These are phyloP conservation scores for Heliothis subflexa DNA, from an alignment of 1,140 invertebrate species.

Conservation along the genomic window DNA sequence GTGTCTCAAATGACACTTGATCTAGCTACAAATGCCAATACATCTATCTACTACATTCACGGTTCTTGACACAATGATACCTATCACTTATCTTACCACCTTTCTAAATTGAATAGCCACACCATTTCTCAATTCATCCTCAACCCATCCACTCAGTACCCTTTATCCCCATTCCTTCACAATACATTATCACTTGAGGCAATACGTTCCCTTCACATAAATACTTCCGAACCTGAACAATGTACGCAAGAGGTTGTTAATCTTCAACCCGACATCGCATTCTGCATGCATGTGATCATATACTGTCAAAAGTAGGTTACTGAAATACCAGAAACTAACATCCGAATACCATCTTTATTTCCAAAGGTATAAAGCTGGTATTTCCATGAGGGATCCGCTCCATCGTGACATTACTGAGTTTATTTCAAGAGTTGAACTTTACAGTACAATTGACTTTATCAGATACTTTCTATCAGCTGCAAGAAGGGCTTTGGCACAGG, in stretches of 20 bases:
- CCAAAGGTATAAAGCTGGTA: background rate
- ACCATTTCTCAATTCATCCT: background rate
- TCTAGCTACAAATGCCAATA: too few relatives aligned
- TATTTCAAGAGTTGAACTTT: slow-evolving; percentile 50
- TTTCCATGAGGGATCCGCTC: slow-evolving; percentile 1
- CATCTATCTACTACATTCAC: too few relatives aligned
- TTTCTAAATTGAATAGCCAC: background rate
- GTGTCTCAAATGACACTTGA: too few relatives aligned
- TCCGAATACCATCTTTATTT: slow-evolving; percentile 16
- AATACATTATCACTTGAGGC: background rate
- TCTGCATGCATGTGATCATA: slow-evolving; percentile 37
- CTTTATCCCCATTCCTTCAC: background rate
- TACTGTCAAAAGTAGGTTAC: slow-evolving; percentile 43
- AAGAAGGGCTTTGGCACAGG: slow-evolving; percentile 37
- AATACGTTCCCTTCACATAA: slow-evolving; percentile 20
- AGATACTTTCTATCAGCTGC: slow-evolving; percentile 42
- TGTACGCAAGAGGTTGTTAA: slow-evolving; percentile 25
- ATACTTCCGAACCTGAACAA: slow-evolving; percentile 27
- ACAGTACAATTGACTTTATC: slow-evolving; percentile 43
- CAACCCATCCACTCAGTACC: too few relatives aligned
- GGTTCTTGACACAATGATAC: too few relatives aligned
- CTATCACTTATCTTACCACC: too few relatives aligned
- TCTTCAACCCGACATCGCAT: slow-evolving; percentile 30
- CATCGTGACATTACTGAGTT: slow-evolving; percentile 40
- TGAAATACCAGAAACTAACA: slow-evolving; percentile 38